These are phyloP conservation scores for Cyprinella venusta DNA, from an alignment of 2,797 vertebrate genomes.

Conservation along the genomic window DNA sequence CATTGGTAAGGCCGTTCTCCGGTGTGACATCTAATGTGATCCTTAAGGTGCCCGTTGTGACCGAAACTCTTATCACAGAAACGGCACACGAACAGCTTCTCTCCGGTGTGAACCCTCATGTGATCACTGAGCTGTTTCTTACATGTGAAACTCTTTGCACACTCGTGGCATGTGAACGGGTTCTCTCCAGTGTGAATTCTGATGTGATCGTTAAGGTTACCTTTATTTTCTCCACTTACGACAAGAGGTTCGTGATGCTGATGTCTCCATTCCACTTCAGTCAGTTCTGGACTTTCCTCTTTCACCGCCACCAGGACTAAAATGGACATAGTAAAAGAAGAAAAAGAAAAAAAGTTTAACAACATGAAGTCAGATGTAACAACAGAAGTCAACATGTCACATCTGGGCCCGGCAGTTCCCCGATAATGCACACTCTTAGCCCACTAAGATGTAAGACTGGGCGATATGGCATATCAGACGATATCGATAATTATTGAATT, in stretches of 20 bases:
- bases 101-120: background rate
- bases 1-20: background rate
- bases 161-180: background rate
- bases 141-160: background rate
- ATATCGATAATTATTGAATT: too few relatives aligned
- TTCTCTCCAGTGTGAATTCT: too few relatives aligned
- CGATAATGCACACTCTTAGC: too few relatives aligned
- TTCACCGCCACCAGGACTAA: background rate
- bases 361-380: too few relatives aligned
- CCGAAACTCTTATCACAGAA: background rate
- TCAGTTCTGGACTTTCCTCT: background rate
- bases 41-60: background rate
- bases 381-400: too few relatives aligned
- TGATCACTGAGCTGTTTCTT: background rate
- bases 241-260: background rate
- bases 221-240: background rate
- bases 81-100: background rate
- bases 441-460: too few relatives aligned
- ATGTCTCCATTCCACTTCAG: background rate
- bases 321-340: background rate
- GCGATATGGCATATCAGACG: too few relatives aligned
- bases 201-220: background rate
- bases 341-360: too few relatives aligned
- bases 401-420: too few relatives aligned
- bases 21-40: background rate